phyloP scores from a whole-genome alignment of 2,888 invertebrate species.

The Aromia moschata region DNA sequence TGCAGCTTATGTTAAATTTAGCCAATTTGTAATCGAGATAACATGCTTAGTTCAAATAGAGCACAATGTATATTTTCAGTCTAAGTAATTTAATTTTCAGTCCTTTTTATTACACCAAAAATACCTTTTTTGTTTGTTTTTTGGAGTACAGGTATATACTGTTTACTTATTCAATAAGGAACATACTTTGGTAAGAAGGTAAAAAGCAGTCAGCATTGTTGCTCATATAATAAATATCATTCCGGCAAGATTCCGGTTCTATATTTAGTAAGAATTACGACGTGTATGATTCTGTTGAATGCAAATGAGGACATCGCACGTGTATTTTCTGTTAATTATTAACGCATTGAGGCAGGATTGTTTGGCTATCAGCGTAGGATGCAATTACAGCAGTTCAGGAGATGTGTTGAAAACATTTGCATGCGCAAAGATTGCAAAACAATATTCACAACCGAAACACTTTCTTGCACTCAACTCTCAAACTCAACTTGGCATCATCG shows the following conservation, averaged over 20 bases:
- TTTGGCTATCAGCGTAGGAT: slow-evolving; percentile 34
- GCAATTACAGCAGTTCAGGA: slow-evolving; percentile 3
- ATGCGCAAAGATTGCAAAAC: too few relatives aligned
- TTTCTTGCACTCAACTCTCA: too few relatives aligned
- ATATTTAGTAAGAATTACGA: slow-evolving; percentile 44
- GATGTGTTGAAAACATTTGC: neutral
- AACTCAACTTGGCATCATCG: too few relatives aligned
- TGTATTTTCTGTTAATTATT: slow-evolving; percentile 46
- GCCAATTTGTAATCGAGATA: too few relatives aligned
- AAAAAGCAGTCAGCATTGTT: slow-evolving; percentile 37
- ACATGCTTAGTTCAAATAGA: too few relatives aligned
- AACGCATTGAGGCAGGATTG: slow-evolving; percentile 33
- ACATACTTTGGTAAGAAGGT: slow-evolving; percentile 31
- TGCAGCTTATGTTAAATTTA: too few relatives aligned
- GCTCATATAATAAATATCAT: slow-evolving; percentile 40
- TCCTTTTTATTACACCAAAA: too few relatives aligned
- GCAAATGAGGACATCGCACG: slow-evolving; percentile 43
- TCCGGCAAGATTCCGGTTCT: slow-evolving; percentile 36
- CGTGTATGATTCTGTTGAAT: slow-evolving; percentile 44
- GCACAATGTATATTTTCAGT: too few relatives aligned
- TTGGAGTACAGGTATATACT: too few relatives aligned
- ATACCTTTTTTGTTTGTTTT: too few relatives aligned
- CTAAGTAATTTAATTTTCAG: too few relatives aligned
- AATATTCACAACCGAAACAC: too few relatives aligned
- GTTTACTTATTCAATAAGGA: neutral